Conservation (phyloP, 2,113 vertebrate genomes). For the Zapornia atra region DNA sequence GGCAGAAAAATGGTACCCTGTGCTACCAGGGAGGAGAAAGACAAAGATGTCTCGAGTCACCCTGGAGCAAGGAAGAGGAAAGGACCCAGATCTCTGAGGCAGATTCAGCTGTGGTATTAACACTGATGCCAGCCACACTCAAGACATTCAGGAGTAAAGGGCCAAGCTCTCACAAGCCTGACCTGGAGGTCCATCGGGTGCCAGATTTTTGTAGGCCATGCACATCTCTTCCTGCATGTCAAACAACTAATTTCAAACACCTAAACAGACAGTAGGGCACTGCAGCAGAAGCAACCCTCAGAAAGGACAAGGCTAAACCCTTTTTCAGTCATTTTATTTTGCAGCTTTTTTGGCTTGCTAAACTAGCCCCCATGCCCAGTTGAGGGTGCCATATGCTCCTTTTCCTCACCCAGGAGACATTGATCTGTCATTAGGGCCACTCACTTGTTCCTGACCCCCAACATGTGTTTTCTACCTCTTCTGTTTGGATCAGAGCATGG, state of each 20-base stretch:
- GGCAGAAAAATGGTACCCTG: neutral
- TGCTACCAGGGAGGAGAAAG: neutral
- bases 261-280: neutral
- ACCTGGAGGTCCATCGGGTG: neutral
- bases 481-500: neutral
- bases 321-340: neutral
- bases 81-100: neutral
- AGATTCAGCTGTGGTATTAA: neutral
- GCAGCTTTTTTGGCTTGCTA: neutral
- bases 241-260: neutral
- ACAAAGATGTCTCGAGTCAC: neutral
- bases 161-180: neutral
- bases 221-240: neutral
- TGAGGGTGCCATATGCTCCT: neutral
- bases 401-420: neutral
- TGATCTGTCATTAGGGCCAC: neutral
- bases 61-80: neutral
- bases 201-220: neutral
- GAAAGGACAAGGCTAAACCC: neutral
- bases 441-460: neutral
- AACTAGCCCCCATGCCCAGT: neutral
- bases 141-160: neutral
- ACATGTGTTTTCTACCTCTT: neutral
- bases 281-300: conserved; percentile 33
- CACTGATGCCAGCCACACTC: neutral